These are phyloP conservation scores for Actinernus sp. DNA, from an alignment of 92 coral and sea anemone genomes.

Conservation along the genomic window DNA sequence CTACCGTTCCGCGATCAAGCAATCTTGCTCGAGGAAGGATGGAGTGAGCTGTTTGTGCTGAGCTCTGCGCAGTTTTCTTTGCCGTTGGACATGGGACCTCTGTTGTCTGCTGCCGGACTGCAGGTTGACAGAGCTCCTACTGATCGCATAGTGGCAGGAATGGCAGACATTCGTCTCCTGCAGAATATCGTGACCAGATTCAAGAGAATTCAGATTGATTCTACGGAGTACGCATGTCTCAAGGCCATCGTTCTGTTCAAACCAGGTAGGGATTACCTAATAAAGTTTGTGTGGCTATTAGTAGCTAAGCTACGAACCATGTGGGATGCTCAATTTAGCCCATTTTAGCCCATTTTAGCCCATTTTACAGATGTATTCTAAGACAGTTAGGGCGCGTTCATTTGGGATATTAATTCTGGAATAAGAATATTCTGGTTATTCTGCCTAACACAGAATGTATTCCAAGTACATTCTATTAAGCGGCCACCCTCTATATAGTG, in stretches of 20 bases:
- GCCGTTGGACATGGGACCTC: slow-evolving; percentile 92
- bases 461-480: too few relatives aligned
- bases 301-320: not conserved
- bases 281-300: too few relatives aligned
- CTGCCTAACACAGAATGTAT: too few relatives aligned
- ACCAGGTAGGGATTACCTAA: slow-evolving; percentile 75
- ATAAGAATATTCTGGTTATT: too few relatives aligned
- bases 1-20: slow-evolving; percentile 99
- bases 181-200: slow-evolving; percentile 92
- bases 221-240: slow-evolving; percentile 97
- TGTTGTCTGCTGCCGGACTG: slow-evolving; percentile 86
- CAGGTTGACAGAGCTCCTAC: slow-evolving; percentile 86
- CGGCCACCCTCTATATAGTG: too few relatives aligned
- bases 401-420: too few relatives aligned
- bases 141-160: slow-evolving; percentile 86
- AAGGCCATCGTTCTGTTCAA: slow-evolving; percentile 95
- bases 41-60: slow-evolving; percentile 98
- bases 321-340: too few relatives aligned
- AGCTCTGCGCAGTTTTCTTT: slow-evolving; percentile 95
- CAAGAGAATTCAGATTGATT: slow-evolving; percentile 86
- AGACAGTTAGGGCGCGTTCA: too few relatives aligned
- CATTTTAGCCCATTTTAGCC: too few relatives aligned
- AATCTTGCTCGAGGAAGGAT: slow-evolving; percentile 95
- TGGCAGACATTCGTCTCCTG: slow-evolving; percentile 92
- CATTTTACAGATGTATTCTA: too few relatives aligned